Evolutionary conservation across 53 echinoderm and acorn worm genomes (phyloP).

Genomic region (Holothuria leucospilota): DNA sequence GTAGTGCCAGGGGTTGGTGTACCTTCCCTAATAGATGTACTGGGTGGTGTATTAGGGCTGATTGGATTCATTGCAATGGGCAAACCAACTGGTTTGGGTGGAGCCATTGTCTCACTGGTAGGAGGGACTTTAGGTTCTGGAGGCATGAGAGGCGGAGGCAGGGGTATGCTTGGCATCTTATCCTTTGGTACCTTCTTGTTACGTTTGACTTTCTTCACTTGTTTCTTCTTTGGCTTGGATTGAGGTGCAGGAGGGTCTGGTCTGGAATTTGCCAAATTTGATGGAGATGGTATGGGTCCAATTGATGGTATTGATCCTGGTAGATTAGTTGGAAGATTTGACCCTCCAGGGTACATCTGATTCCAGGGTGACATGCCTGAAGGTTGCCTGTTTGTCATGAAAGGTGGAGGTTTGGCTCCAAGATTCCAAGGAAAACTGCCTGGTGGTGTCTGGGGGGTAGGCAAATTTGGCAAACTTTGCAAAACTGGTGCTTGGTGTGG

Average conservation of each 20-base stretch:
- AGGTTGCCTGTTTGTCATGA: neutral
- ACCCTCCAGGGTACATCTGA: slow-evolving; percentile 10
- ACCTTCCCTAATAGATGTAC: slow-evolving; percentile 38
- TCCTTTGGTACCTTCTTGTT: slow-evolving; percentile 63
- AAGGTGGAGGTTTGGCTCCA: slow-evolving; percentile 32
- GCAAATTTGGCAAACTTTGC: slow-evolving; percentile 38
- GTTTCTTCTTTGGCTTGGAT: slow-evolving; percentile 25
- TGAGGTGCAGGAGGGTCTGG: slow-evolving; percentile 48
- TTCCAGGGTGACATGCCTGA: slow-evolving; percentile 1
- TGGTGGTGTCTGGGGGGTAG: slow-evolving; percentile 22
- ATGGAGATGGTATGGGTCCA: slow-evolving; percentile 15
- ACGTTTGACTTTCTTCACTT: slow-evolving; percentile 75
- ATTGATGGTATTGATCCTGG: slow-evolving; percentile 45
- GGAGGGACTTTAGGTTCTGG: slow-evolving; percentile 72
- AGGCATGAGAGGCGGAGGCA: slow-evolving; percentile 77
- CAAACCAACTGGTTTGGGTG: slow-evolving; percentile 70
- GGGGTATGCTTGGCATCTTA: slow-evolving; percentile 63
- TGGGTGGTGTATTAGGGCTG: slow-evolving; percentile 70
- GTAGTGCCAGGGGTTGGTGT: slow-evolving; percentile 1
- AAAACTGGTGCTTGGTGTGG: slow-evolving; percentile 17
- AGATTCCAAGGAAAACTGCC: slow-evolving; percentile 28
- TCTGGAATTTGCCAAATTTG: slow-evolving; percentile 30
- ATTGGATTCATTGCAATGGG: slow-evolving; percentile 80
- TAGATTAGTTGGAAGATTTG: slow-evolving; percentile 40
- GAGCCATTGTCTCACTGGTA: slow-evolving; percentile 40